A percentile compares a stretch with the other conserved stretches of the same genome.
These are phyloP conservation scores for Tolypeutes matacus DNA, from an alignment of 2,797 vertebrate species.

Conservation along the genomic window DNA sequence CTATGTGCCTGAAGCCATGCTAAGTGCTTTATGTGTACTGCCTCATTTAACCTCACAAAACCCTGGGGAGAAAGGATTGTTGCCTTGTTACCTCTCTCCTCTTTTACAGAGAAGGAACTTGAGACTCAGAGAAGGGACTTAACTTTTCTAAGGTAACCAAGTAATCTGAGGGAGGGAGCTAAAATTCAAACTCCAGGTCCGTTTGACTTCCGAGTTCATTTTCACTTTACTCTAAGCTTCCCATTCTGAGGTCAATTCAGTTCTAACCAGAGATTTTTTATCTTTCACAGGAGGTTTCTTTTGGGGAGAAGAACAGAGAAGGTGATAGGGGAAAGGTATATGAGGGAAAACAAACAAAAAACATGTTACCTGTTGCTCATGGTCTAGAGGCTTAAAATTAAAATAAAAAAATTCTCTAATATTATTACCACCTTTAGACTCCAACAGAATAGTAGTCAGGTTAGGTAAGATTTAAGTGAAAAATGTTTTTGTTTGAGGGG, in stretches of 20 bases:
- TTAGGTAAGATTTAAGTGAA: neutral
- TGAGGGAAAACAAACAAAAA: neutral
- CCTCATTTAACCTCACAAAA: neutral
- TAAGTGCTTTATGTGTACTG: neutral
- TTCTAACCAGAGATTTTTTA: neutral
- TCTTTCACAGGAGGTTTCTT: neutral
- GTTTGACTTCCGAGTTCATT: neutral
- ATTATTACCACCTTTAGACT: neutral
- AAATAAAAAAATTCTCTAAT: neutral
- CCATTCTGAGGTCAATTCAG: neutral
- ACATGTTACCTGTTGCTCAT: neutral
- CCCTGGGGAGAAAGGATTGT: neutral
- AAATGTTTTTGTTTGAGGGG: neutral
- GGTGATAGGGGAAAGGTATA: neutral
- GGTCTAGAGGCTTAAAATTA: neutral
- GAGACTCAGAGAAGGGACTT: neutral
- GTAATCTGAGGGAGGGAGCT: neutral
- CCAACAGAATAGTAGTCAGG: neutral
- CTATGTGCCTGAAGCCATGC: neutral
- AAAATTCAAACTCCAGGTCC: neutral
- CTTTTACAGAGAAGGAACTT: neutral
- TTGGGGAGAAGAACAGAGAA: neutral
- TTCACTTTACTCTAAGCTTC: neutral
- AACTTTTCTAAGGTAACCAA: neutral
- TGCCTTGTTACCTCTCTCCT: no score